phyloP scores from a whole-genome alignment of 2,888 invertebrate genomes.

The Rhagophthalmus giganteus region DNA sequence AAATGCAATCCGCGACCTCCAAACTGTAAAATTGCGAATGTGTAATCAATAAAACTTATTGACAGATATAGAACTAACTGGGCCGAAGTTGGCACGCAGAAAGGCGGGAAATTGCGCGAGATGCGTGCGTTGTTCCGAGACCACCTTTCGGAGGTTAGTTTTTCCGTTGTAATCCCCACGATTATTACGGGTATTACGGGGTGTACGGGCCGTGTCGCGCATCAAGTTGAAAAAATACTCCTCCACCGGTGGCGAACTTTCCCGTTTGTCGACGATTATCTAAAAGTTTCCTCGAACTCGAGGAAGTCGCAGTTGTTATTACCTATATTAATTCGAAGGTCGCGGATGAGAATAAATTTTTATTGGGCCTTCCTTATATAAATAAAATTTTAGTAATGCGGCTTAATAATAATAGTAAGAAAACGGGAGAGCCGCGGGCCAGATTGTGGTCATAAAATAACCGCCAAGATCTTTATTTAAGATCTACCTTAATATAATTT shows the following conservation, averaged over 20 bases:
- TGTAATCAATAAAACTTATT: slow-evolving; percentile 15
- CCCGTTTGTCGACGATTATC: slow-evolving; percentile 1
- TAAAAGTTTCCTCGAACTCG: background rate
- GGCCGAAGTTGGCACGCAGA: slow-evolving; percentile 14
- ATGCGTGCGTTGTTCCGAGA: background rate
- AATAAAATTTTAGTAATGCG: background rate
- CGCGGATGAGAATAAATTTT: background rate
- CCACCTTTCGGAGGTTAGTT: background rate
- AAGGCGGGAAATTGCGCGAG: slow-evolving; percentile 14
- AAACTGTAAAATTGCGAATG: slow-evolving; percentile 10
- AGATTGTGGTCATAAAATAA: background rate
- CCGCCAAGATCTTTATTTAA: background rate
- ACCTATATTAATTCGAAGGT: slow-evolving; percentile 1
- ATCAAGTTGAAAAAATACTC: background rate
- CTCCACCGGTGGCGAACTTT: too few relatives aligned
- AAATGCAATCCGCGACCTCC: background rate
- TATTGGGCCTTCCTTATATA: background rate
- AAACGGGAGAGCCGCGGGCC: background rate
- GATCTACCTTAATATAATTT: background rate
- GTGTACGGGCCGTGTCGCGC: too few relatives aligned
- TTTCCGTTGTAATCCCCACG: background rate
- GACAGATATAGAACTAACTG: slow-evolving; percentile 16
- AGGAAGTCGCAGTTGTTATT: too few relatives aligned
- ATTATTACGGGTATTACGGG: too few relatives aligned
- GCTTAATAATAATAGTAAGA: background rate